phyloP scores from a whole-genome alignment of 2,797 vertebrate species.

The Menidia menidia region DNA sequence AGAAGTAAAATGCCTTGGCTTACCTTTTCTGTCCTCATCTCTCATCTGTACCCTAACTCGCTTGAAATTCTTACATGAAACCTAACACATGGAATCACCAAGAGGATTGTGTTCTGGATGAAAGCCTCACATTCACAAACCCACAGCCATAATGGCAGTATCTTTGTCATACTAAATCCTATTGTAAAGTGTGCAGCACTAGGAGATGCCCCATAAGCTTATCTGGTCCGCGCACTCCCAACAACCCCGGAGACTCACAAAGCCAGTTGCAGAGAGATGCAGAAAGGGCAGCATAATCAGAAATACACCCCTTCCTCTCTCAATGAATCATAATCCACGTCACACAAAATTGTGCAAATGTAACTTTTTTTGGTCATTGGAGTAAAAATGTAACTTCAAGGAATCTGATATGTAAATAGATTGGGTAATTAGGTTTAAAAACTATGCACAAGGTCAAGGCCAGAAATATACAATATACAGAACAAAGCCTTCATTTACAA shows the following conservation, averaged over 20 bases:
- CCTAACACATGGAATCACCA: conserved; percentile 28
- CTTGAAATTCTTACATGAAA: conserved; percentile 25
- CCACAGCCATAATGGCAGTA: conserved; percentile 21
- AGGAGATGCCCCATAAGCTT: conserved; percentile 53
- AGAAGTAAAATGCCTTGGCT: conserved; percentile 25
- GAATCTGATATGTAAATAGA: conserved; percentile 25
- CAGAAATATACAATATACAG: too few species aligned
- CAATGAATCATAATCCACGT: conserved; percentile 44
- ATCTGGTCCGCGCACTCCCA: conserved; percentile 60
- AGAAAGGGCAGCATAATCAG: conserved; percentile 49
- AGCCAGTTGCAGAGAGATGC: conserved; percentile 37
- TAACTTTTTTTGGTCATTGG: conserved; percentile 25
- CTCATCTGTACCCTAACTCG: conserved; percentile 15
- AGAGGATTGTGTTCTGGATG: conserved; percentile 30
- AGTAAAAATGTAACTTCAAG: conserved; percentile 28
- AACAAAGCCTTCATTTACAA: too few species aligned
- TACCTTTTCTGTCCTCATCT: conserved; percentile 3
- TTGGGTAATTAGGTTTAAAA: conserved; percentile 16
- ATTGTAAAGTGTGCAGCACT: conserved; percentile 48
- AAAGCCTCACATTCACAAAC: conserved; percentile 25
- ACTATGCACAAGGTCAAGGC: too few species aligned
- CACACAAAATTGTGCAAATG: conserved; percentile 34
- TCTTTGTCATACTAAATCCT: conserved; percentile 47
- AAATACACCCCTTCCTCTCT: conserved; percentile 54
- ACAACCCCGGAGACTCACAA: conserved; percentile 55